phyloP scores from a whole-genome alignment of 2,113 vertebrate species.

The Murina feae region DNA sequence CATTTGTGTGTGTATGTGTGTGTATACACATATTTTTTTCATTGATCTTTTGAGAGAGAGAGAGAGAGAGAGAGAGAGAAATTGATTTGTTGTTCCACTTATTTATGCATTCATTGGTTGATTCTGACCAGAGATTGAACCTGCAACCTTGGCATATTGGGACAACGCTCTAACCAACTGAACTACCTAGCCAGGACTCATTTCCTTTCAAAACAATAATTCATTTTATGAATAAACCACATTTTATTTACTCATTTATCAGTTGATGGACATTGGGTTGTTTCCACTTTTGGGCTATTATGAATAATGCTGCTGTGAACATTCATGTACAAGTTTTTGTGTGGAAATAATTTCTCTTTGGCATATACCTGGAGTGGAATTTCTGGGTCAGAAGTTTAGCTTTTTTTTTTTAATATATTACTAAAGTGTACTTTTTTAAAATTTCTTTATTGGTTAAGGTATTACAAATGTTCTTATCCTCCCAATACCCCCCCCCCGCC shows the following conservation, averaged over 20 bases:
- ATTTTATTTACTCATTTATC: background rate
- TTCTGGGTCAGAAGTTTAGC: background rate
- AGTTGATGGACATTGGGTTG: background rate
- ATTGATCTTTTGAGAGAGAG: too few relatives aligned
- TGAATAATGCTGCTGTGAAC: background rate
- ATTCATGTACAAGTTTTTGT: background rate
- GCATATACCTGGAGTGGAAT: background rate
- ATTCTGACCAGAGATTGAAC: background rate
- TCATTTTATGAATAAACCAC: background rate
- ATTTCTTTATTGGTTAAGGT: too few relatives aligned
- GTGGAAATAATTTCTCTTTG: background rate
- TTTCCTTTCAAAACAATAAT: background rate
- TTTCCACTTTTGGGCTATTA: background rate
- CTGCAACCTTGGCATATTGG: background rate
- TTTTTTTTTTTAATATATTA: too few relatives aligned
- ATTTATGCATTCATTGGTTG: background rate
- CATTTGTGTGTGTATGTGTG: background rate
- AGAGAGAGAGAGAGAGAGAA: background rate
- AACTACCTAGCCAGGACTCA: background rate
- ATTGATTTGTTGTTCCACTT: background rate
- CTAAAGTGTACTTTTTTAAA: too few relatives aligned
- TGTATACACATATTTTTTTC: background rate
- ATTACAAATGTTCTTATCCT: too few relatives aligned
- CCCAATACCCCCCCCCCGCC: too few relatives aligned
- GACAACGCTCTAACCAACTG: background rate